Base-by-base conservation (phyloP, 2,888 invertebrate genomes). In the Lapara coniferarum region DNA sequence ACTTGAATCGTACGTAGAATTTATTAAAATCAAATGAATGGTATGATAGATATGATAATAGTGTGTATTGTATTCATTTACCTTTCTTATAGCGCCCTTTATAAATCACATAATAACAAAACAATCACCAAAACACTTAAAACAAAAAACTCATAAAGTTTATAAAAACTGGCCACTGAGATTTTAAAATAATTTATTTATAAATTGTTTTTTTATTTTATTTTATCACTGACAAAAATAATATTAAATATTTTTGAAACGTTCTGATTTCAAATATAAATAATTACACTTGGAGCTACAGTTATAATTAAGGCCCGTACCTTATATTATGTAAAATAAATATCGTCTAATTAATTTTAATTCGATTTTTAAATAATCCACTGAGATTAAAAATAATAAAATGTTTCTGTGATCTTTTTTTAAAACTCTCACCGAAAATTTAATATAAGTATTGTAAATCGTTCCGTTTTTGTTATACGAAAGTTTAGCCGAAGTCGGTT, bases 401-500 rank as follows among this genome's bases (percentile, higher is more conserved):
- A 13, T 16, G 12, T 63, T 63, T 16, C 44, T 46, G 0, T 2
- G 8, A 53, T 16, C 8, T 37, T 59, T 59, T 63, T 63, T 49
- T 2, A 7, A 16, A 10, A 19, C 10, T 19, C 63, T 19, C 63
- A 63, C 63, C 12, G 44, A 46, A 12, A 19, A 13, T 63, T 19
- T 1, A 19, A 13, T 49, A 19, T 49, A 12, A 30, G 19, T 12
- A 52, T 53, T 68, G 5, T 68, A 8, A 57, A 30, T 19, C 13
- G 30, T 52, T 58, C 52, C 37, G n/a, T 44, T 37, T 69, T 53
- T 63, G 14, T 16, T n/a, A 25, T 63, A 46, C 53, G 68, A 69
- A 69, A 69, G 68, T 69, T 69, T 68, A 68, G n/a, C 58, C 68
- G 68, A 63, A 19, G 63, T 63, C 68, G 68, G 19, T 37, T 53